phyloP scores from a whole-genome alignment of 2,888 invertebrate genomes.

The Yponomeuta plumbellus region DNA sequence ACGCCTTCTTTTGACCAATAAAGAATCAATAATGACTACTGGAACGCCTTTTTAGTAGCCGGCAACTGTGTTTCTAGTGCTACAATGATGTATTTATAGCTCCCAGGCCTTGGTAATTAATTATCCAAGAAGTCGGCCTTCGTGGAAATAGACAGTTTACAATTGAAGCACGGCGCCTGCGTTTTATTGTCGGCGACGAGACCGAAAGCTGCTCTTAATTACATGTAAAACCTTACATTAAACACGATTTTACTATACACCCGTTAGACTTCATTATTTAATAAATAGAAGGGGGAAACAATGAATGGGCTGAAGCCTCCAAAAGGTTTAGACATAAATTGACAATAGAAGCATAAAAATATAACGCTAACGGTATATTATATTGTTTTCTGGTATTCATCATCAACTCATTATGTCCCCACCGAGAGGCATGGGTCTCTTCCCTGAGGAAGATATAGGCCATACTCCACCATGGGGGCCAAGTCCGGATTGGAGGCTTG shows the following conservation, averaged over 20 bases:
- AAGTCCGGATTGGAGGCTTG: no score
- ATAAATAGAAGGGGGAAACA: not conserved
- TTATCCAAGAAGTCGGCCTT: conserved; percentile 41
- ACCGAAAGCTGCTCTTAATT: conserved; percentile 55
- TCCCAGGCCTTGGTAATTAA: conserved; percentile 32
- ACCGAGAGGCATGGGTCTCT: no score
- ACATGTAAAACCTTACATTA: conserved; percentile 36
- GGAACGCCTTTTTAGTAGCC: not conserved
- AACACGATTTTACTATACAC: conserved; percentile 8
- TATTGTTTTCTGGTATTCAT: not conserved
- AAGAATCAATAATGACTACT: no score
- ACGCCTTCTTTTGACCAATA: no score
- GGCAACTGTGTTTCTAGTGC: conserved; percentile 32
- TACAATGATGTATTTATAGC: conserved; percentile 39
- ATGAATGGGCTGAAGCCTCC: not conserved
- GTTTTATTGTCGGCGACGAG: conserved; percentile 51
- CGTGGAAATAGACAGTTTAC: conserved; percentile 47
- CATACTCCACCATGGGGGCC: no score
- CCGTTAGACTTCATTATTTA: not conserved
- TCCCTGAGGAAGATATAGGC: no score
- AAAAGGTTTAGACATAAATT: not conserved
- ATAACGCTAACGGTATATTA: not conserved
- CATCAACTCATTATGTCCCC: no score
- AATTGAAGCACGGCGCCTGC: conserved; percentile 47
- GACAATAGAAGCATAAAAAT: not conserved